phyloP scores from a whole-genome alignment of 1,140 invertebrate species.

The Drosophila bipectinata region DNA sequence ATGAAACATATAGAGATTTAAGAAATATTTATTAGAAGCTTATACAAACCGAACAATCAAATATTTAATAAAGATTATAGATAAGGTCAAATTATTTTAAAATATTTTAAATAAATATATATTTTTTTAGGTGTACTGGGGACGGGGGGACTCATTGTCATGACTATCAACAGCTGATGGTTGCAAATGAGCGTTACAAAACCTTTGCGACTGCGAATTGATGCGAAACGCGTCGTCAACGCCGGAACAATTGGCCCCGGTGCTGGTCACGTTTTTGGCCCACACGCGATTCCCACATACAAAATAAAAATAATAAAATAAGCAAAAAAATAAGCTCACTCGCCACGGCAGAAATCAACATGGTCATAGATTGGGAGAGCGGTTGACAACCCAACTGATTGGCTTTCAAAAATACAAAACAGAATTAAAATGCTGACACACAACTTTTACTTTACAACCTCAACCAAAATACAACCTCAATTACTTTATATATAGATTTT shows the following conservation, averaged over 20 bases:
- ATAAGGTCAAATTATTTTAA: not conserved
- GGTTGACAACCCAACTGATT: conserved; percentile 26
- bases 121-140: not conserved
- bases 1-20: not conserved
- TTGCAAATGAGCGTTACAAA: conserved; percentile 25
- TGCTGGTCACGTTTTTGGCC: conserved; percentile 64
- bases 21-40: not conserved
- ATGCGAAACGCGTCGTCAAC: conserved; percentile 45
- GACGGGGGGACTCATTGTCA: conserved; percentile 13
- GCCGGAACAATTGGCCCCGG: conserved; percentile 25
- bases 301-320: not conserved
- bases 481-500: not conserved
- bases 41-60: not conserved
- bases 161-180: conserved; percentile 37
- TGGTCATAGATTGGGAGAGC: conserved; percentile 23
- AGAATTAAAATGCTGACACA: not conserved
- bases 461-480: not conserved
- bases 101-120: not conserved
- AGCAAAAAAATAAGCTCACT: not conserved
- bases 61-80: not conserved
- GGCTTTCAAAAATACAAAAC: conserved; percentile 18
- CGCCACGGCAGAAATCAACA: conserved; percentile 1
- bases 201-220: conserved; percentile 38
- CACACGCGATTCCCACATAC: conserved; percentile 46
- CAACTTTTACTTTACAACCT: not conserved